Conservation (phyloP, 2,113 vertebrate genomes). For the Calyptommatus sinebrachiatus region DNA sequence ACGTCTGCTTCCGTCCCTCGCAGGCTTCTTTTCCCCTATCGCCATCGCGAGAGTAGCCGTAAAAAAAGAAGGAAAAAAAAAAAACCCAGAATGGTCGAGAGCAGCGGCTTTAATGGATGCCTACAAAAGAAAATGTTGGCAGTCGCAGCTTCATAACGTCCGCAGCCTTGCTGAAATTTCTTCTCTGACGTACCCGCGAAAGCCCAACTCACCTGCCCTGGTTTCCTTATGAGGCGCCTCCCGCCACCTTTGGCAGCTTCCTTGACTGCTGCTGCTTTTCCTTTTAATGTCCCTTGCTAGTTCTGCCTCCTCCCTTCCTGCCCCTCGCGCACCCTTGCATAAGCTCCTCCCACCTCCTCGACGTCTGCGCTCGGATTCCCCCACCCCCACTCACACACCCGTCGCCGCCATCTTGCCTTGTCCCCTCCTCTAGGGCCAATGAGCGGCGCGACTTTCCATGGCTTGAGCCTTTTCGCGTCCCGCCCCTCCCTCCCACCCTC, state of each 20-base stretch:
- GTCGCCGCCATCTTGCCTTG: constrained; percentile 16
- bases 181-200: too few species aligned
- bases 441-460: background rate
- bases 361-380: background rate
- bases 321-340: background rate
- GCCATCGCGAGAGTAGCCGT: too few species aligned
- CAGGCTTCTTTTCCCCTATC: background rate
- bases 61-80: too few species aligned
- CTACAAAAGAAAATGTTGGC: too few species aligned
- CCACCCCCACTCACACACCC: background rate
- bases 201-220: too few species aligned
- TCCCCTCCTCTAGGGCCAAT: background rate
- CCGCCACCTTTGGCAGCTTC: background rate
- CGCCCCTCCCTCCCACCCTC: too few species aligned
- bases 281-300: background rate
- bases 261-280: background rate
- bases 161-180: too few species aligned
- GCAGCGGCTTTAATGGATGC: too few species aligned
- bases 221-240: background rate
- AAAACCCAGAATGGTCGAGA: too few species aligned
- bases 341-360: background rate
- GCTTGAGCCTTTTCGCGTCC: background rate
- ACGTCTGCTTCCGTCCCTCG: background rate
- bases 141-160: too few species aligned
- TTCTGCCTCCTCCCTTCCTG: background rate